Percentiles rank a stretch among this genome's conserved stretches.
Evolutionary conservation across 2,888 invertebrate genomes (phyloP).

Genomic region (Candidula unifasciata): DNA sequence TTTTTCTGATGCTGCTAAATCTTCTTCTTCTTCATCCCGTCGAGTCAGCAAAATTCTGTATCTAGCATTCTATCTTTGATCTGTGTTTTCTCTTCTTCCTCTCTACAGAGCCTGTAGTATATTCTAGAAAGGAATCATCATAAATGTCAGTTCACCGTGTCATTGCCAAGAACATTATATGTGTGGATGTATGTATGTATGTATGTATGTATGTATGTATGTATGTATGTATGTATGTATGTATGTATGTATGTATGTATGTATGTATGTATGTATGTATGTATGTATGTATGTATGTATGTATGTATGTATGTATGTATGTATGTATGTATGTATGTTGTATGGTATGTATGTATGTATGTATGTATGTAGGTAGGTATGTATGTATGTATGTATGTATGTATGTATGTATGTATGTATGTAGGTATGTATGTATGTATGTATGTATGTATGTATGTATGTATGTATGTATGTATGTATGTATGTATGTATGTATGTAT

Average conservation of each 20-base stretch:
- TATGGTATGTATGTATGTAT: too few relatives aligned
- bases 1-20: too few relatives aligned
- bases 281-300: conserved; percentile 17
- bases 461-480: too few relatives aligned
- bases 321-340: too few relatives aligned
- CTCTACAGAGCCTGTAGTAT: background rate
- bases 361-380: too few relatives aligned
- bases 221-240: conserved; percentile 21
- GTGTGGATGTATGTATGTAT: conserved; percentile 1
- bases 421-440: too few relatives aligned
- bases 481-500: too few relatives aligned
- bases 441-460: too few relatives aligned
- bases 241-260: conserved; percentile 11
- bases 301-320: conserved; percentile 9
- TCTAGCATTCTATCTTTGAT: background rate
- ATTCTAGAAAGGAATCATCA: too few relatives aligned
- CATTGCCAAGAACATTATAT: background rate
- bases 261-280: conserved; percentile 27
- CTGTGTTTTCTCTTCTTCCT: background rate
- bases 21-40: too few relatives aligned
- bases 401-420: too few relatives aligned
- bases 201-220: conserved; percentile 36
- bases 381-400: conserved; percentile 8
- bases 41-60: background rate
- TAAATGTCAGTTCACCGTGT: too few relatives aligned